Evolutionary conservation across 2,888 invertebrate genomes (phyloP), one percentile per base, ranked within the genome.

Genomic region (Noctua fimbriata): DNA sequence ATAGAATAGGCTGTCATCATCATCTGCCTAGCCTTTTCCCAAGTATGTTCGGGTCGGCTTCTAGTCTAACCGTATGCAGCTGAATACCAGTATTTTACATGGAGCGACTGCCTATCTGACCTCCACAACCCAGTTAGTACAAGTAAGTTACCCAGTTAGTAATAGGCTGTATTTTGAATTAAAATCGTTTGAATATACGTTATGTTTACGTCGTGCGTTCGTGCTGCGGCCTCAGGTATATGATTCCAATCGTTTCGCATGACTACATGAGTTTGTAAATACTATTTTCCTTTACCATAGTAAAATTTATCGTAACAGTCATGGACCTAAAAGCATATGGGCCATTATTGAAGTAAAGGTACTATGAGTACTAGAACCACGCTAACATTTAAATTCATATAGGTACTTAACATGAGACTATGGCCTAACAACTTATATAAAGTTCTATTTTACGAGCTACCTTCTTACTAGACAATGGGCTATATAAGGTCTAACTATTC

Each of bases 391-490:
- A 49, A 52, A 58, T 76, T 73, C 49, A 73, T 73, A 63, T 65
- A 41, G 16, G 5, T 32, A 74, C 41, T 7, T 55, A 69, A 44
- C 14, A 52, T 44, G 1, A 49, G 24, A 47, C 63, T 66, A 36
- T 32, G n/a, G 21, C n/a, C 24, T 18, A 36, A 32, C 65, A 60
- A 52, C 52, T 2, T 24, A 36, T 21, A 60, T 60, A 80, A 60
- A 67, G 14, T 44, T 28, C 24, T 77, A 69, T 55, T 80, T 80
- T 55, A 81, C 36, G 83, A 77, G 12, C 24, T 36, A 1, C 12
- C n/a, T 67, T 52, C 18, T 32, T 36, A 69, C 24, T 36, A 52
- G 49, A 58, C 47, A 16, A 32, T 67, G 16, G 60, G 24, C n/a
- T 60, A 18, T 49, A 44, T 44, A 44, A 36, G 36, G 36, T 32